phyloP scores from a whole-genome alignment of 2,113 vertebrate genomes.

The Bufo bufo region DNA sequence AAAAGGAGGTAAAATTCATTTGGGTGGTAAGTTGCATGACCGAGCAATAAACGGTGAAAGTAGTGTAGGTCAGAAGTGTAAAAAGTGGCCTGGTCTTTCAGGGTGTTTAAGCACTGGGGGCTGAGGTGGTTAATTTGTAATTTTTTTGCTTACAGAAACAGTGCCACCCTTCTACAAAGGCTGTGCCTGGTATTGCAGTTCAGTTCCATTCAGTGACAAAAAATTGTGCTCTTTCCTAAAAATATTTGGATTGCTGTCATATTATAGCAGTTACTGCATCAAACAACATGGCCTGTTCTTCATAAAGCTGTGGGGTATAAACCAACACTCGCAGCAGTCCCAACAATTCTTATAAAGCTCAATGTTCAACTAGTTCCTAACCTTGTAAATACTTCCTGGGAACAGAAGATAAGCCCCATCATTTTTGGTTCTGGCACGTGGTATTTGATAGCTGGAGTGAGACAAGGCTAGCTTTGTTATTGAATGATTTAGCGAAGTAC shows the following conservation, averaged over 20 bases:
- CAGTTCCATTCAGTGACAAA: too few species aligned
- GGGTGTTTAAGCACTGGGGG: too few species aligned
- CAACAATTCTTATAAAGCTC: constrained; percentile 13
- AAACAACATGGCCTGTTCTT: neutral
- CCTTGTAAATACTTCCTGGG: constrained; percentile 42
- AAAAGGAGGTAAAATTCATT: too few species aligned
- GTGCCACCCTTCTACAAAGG: too few species aligned
- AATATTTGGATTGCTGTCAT: neutral
- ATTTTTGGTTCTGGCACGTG: constrained; percentile 31
- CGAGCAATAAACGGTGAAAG: too few species aligned
- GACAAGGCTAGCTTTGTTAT: constrained; percentile 34
- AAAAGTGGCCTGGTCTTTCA: too few species aligned
- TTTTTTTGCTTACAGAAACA: too few species aligned
- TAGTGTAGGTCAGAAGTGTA: too few species aligned
- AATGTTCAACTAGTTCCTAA: constrained; percentile 11
- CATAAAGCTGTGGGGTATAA: neutral
- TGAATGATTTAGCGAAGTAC: constrained; percentile 19
- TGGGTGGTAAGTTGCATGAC: too few species aligned
- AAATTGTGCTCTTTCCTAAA: too few species aligned
- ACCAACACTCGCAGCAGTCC: neutral
- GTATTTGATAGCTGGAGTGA: constrained; percentile 29
- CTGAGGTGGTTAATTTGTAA: too few species aligned
- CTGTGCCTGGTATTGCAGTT: too few species aligned
- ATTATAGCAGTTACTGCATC: neutral
- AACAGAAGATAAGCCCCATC: constrained; percentile 42